phyloP scores from a whole-genome alignment of 2,888 invertebrate genomes.

The Perdita meconis region DNA sequence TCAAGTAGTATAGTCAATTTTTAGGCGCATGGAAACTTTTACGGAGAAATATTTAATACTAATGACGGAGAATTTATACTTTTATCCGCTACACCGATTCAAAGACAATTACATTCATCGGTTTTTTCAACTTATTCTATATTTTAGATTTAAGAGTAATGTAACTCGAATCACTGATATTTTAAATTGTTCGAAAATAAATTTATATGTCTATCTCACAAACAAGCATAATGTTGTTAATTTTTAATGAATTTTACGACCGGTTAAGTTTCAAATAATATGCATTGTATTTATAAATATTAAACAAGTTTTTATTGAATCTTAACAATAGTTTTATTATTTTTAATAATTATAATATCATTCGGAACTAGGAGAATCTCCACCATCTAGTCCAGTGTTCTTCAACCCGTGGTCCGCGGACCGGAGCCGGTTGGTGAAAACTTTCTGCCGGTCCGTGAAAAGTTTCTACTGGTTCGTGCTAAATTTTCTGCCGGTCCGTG shows the following conservation, averaged over 20 bases:
- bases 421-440: too few relatives aligned
- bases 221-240: not conserved
- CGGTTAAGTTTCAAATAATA: too few relatives aligned
- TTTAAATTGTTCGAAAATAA: constrained; percentile 27
- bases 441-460: too few relatives aligned
- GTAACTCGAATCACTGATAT: constrained; percentile 3
- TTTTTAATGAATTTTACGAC: too few relatives aligned
- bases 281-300: not conserved
- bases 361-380: too few relatives aligned
- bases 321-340: too few relatives aligned
- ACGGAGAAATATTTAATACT: constrained; percentile 13
- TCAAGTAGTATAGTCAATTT: constrained; percentile 5
- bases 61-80: constrained; percentile 6
- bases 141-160: constrained; percentile 1
- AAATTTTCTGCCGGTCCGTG: too few relatives aligned
- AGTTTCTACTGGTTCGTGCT: too few relatives aligned
- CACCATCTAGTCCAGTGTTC: too few relatives aligned
- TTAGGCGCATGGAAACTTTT: not conserved
- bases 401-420: too few relatives aligned
- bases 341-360: too few relatives aligned
- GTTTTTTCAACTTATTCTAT: constrained; percentile 1
- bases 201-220: constrained; percentile 42
- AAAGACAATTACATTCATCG: not conserved
- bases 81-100: constrained; percentile 2
- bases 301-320: not conserved